Percentiles rank a stretch among this genome's conserved stretches.
Conservation (phyloP, 1,140 invertebrate species). For the Drosophila murphyi region DNA sequence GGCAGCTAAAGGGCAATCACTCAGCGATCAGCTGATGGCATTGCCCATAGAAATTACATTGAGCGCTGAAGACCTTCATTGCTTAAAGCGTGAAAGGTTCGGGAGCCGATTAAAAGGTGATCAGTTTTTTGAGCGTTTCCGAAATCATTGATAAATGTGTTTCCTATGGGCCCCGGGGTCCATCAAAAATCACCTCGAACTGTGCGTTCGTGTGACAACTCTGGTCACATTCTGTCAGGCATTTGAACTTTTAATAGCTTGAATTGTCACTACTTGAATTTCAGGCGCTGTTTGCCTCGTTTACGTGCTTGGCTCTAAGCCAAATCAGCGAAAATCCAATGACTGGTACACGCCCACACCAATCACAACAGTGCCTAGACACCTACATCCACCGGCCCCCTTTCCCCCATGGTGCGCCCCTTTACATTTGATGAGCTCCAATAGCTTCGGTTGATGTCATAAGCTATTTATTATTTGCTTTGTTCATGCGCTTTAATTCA, state of each 20-base stretch:
- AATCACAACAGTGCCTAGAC: conserved; percentile 7
- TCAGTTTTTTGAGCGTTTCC: conserved; percentile 5
- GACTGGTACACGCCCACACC: conserved; percentile 28
- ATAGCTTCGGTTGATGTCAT: conserved; percentile 53
- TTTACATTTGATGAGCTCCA: conserved; percentile 34
- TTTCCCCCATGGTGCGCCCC: neutral
- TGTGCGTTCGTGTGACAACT: conserved; percentile 13
- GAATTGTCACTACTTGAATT: conserved; percentile 36
- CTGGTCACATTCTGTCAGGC: conserved; percentile 5
- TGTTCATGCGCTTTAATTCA: conserved; percentile 56
- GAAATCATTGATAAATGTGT: conserved; percentile 19
- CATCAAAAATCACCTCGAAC: conserved; percentile 28
- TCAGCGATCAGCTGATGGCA: conserved; percentile 22
- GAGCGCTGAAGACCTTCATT: conserved; percentile 38
- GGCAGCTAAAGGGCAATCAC: conserved; percentile 22
- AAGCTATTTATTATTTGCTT: conserved; percentile 51
- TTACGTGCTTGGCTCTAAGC: conserved; percentile 36
- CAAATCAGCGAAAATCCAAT: conserved; percentile 34
- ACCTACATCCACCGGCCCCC: neutral
- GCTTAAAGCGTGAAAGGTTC: conserved; percentile 51
- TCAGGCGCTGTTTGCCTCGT: conserved; percentile 10
- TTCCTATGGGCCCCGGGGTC: conserved; percentile 10
- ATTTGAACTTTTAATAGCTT: conserved; percentile 31
- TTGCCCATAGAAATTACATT: conserved; percentile 24
- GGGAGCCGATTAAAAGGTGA: conserved; percentile 30